Base-by-base conservation (phyloP, 37 sponge, comb jelly and placozoan species). In the Diacarnus erythraeanus region DNA sequence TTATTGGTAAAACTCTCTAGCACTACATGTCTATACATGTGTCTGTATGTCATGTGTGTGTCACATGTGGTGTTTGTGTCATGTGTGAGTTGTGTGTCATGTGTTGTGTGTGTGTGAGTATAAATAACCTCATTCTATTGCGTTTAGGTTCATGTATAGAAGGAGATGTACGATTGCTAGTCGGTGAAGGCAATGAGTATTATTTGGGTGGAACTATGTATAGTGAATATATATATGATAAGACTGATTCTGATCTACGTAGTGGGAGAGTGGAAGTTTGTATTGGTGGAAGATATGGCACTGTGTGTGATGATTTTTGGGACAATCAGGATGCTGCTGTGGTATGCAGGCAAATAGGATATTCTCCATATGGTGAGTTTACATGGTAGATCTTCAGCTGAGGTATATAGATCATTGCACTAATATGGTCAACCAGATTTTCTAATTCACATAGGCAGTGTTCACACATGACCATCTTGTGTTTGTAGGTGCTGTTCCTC, bases 221-320 rank as follows among this genome's bases (percentile, higher is more conserved):
- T 25, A 40, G 37, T 58, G 42, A 25, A 17, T 18, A 38, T 10
- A 69, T 41, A 40, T 83, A 31, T 25, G 60, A 29, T 22, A 76
- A 69, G 20, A 61, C 67, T 42, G 60, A 34, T 69, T 42, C 67
- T 42, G 60, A 34, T 69, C 84, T 83, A 27, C 6, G 12, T 21
- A 40, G 47, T 38, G 84, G 84, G 3, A 47, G 84, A 76, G 77
- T 83, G 25, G 84, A 83, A 57, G 70, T 83, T 4, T 83, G 84
- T 68, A n/a, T 69, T 8, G 69, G 77, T 38, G 84, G 84, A 25
- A 76, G 59, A 31, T 83, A 76, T 69, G 84, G 84, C n/a, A 58
- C 84, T 2, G 59, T 83, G 15, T 83, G 84, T 51, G 59, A 76
- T 69, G 43, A 68, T 12, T 56, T 33, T 26, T 83, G 84, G 84